These are phyloP conservation scores for Ormyrus thymus DNA, from an alignment of 2,888 invertebrate species.

Conservation along the genomic window DNA sequence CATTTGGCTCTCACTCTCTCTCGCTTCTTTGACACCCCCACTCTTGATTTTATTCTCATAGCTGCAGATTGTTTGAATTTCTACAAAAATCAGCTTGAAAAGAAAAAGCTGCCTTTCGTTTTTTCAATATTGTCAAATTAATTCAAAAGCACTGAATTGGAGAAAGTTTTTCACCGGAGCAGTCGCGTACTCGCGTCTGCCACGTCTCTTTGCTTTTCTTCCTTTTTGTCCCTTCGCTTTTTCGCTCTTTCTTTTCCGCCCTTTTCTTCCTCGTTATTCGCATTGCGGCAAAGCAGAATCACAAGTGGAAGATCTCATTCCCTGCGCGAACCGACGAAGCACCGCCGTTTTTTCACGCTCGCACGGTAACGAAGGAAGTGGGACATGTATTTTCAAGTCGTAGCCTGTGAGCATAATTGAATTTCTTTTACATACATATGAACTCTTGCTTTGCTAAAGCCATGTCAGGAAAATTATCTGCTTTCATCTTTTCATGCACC, in stretches of 20 bases:
- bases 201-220: background rate
- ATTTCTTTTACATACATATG: too few relatives aligned
- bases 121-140: background rate
- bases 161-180: conserved; percentile 6
- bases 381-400: too few relatives aligned
- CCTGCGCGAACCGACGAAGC: background rate
- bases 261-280: conserved; percentile 34
- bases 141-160: background rate
- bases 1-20: conserved; percentile 35
- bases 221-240: background rate
- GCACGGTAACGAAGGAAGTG: too few relatives aligned
- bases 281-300: conserved; percentile 46
- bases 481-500: too few relatives aligned
- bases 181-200: background rate
- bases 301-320: conserved; percentile 2
- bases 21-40: background rate
- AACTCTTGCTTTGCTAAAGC: too few relatives aligned
- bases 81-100: too few relatives aligned
- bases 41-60: conserved; percentile 22
- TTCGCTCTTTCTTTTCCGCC: conserved; percentile 29
- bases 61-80: background rate
- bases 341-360: background rate
- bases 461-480: too few relatives aligned
- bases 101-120: background rate
- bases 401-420: too few relatives aligned